phyloP scores from a whole-genome alignment of 2,113 vertebrate species.

The Leucopsar rothschildi region DNA sequence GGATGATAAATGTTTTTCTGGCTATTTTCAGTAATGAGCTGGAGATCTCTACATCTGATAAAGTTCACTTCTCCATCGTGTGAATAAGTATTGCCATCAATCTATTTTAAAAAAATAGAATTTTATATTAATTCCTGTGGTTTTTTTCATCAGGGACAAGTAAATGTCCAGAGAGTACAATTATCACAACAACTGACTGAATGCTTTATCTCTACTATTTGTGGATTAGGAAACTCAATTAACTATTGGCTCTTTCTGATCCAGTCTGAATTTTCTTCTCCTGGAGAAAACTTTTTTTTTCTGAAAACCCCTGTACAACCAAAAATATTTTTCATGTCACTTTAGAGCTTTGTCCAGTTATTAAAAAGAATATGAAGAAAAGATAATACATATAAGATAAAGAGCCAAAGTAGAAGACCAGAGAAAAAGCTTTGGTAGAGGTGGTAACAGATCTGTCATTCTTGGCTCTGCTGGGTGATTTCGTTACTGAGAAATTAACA shows the following conservation, averaged over 20 bases:
- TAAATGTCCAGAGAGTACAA: not conserved
- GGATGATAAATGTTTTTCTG: not conserved
- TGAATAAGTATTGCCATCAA: not conserved
- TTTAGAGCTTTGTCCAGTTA: not conserved
- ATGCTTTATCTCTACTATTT: not conserved
- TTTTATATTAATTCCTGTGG: not conserved
- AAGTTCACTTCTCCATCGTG: not conserved
- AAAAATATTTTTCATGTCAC: not conserved
- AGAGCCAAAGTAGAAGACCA: not conserved
- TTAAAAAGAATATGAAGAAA: not conserved
- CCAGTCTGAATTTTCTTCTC: not conserved
- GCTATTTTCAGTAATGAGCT: not conserved
- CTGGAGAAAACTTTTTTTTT: not conserved
- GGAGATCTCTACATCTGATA: not conserved
- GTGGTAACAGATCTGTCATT: not conserved
- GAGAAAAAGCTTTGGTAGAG: not conserved
- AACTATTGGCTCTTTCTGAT: not conserved
- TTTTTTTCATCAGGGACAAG: not conserved
- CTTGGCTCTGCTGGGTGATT: not conserved
- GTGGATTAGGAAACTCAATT: not conserved
- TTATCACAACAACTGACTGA: not conserved
- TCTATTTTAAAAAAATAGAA: not conserved
- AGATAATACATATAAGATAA: not conserved
- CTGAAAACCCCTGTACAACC: not conserved
- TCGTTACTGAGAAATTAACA: not conserved